Evolutionary conservation across 1,140 invertebrate genomes (phyloP).

Genomic region (Agrilus planipennis): DNA sequence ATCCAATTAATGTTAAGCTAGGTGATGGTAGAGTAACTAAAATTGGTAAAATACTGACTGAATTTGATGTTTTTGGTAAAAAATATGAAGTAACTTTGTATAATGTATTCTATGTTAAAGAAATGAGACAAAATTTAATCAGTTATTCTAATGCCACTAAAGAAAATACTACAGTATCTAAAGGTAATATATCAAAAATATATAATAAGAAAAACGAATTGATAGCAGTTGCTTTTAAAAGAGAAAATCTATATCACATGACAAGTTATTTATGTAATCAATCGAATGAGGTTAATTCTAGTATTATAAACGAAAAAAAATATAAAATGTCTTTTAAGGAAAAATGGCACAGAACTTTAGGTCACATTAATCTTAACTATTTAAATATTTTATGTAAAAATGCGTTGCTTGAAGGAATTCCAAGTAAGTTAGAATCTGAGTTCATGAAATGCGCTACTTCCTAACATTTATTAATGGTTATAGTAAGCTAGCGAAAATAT

Average conservation of each 20-base stretch:
- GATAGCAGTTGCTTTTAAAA: constrained; percentile 2
- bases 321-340: not conserved
- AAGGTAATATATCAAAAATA: constrained; percentile 5
- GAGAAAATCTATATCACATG: constrained; percentile 7
- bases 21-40: constrained; percentile 1
- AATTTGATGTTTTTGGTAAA: constrained; percentile 5
- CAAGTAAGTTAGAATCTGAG: constrained; percentile 1
- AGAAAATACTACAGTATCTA: constrained; percentile 2
- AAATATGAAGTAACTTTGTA: not conserved
- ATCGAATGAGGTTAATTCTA: not conserved
- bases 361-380: constrained; percentile 8
- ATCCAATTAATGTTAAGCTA: constrained; percentile 7
- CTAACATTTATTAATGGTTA: constrained; percentile 5
- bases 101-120: constrained; percentile 6
- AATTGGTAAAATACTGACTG: constrained; percentile 4
- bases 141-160: constrained; percentile 1
- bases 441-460: constrained; percentile 3
- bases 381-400: constrained; percentile 5
- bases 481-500: constrained; percentile 22
- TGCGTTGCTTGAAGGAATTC: constrained; percentile 3
- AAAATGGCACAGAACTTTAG: constrained; percentile 8
- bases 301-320: not conserved
- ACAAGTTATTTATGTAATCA: constrained; percentile 2
- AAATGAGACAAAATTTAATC: constrained; percentile 6
- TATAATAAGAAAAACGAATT: constrained; percentile 8